These are phyloP conservation scores for Hydrozoanthus gracilis DNA, from an alignment of 92 coral and sea anemone species.

Conservation along the genomic window DNA sequence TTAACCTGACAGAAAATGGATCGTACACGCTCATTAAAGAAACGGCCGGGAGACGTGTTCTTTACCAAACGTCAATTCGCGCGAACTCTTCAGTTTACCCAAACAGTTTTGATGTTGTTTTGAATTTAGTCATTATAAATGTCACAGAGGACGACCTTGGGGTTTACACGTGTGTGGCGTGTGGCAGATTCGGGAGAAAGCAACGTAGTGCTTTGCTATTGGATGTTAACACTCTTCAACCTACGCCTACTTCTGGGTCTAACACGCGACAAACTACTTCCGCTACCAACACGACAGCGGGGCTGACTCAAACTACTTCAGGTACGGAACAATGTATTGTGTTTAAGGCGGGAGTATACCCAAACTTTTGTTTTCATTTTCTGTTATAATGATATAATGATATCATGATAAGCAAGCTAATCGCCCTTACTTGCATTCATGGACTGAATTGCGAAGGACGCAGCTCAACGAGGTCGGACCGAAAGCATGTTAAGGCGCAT, in stretches of 20 bases:
- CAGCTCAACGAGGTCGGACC: too few species aligned
- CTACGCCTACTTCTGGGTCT: too few species aligned
- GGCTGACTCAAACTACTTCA: not conserved
- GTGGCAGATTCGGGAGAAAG: constrained; percentile 73
- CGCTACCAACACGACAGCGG: not conserved
- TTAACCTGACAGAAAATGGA: constrained; percentile 32
- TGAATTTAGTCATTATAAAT: constrained; percentile 61
- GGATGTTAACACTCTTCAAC: not conserved
- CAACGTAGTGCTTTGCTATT: constrained; percentile 76
- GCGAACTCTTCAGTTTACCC: too few species aligned
- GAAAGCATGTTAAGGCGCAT: too few species aligned
- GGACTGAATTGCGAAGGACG: too few species aligned
- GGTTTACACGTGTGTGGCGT: constrained; percentile 85
- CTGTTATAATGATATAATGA: too few species aligned
- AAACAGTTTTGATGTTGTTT: not conserved
- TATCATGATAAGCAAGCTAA: too few species aligned
- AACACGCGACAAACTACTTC: not conserved
- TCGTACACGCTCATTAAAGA: not conserved
- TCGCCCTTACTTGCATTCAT: too few species aligned
- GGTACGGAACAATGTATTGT: not conserved
- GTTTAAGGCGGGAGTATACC: not conserved
- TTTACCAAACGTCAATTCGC: not conserved
- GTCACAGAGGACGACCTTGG: constrained; percentile 87
- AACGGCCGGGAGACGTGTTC: not conserved
- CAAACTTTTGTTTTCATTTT: too few species aligned